A percentile compares a stretch with the other conserved stretches of the same genome.
Conservation (phyloP, 2,797 vertebrate species). For the Thamnophis elegans region DNA sequence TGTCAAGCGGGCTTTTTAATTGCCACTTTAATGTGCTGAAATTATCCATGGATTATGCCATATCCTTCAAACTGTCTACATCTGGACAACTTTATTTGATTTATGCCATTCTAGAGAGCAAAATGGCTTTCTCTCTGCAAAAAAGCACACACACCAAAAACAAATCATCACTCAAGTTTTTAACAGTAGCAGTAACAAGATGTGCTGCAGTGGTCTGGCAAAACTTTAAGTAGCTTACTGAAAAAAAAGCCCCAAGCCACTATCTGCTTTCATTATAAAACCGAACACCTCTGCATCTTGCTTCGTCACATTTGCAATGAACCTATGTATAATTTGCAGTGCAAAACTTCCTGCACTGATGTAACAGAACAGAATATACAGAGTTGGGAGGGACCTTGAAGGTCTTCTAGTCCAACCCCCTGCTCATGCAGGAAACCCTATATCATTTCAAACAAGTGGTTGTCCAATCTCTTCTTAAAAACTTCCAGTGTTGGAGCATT, state of each 20-base stretch:
- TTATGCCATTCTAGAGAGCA: neutral
- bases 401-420: too few relatives aligned
- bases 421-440: too few relatives aligned
- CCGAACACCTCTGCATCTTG: neutral
- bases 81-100: neutral
- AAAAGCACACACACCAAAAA: neutral
- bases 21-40: slow-evolving; percentile 3
- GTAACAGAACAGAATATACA: too few relatives aligned
- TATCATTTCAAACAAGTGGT: too few relatives aligned
- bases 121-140: neutral
- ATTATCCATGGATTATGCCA: neutral
- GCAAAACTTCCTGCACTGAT: neutral
- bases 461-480: too few relatives aligned
- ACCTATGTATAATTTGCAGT: neutral
- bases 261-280: neutral
- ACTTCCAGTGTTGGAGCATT: too few relatives aligned
- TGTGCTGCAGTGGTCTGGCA: neutral
- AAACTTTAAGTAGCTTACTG: neutral
- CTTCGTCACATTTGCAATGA: neutral
- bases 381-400: too few relatives aligned
- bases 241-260: neutral
- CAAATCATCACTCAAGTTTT: neutral
- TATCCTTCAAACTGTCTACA: neutral
- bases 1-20: slow-evolving; percentile 1
- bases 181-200: neutral